Base-by-base conservation (phyloP, 2,888 invertebrate species). In the Plebejus melissa region DNA sequence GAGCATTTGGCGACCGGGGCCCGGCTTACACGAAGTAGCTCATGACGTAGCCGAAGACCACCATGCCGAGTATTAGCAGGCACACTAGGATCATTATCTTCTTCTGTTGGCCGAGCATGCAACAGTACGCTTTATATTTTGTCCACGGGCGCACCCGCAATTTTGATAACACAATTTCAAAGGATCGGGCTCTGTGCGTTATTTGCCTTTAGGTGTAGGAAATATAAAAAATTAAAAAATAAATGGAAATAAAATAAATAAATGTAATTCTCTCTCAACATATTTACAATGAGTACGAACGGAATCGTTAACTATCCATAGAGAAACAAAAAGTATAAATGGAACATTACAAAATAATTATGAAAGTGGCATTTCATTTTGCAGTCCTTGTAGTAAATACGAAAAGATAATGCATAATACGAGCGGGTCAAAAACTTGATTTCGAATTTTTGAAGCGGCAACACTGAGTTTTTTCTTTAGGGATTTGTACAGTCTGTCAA, bases 11-110 rank as follows among this genome's bases (percentile, higher is more conserved):
- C 84, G 84, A 81, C 78, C 80, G 77, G 81, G 78, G 82, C 83
- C 83, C 65, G 65, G 85, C 92, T 94, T 94, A 95, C 90, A 93
- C 88, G 91, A 95, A 91, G 91, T 90, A 91, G 88, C 94, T 94
- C 89, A 94, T 94, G 88, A 96, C 94, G 93, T 95, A 95, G 89
- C 96, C 94, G 86, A 96, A 96, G 90, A 97, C 94, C 89, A 97
- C 96, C 94, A 97, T 94, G 90, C 96, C 96, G 94, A 96, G 95
- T 93, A 97, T 95, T 91, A 97, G 95, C 94, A 97, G 95, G 95
- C 97, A 97, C 95, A 97, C 96, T 94, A 97, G 95, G 95, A 98
- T 97, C 96, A 97, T 96, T 94, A 97, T 97, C 96, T 97, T 96
- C 97, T 97, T 97, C 96, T 96, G 96, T 95, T 75, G 85, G 81